Evolutionary conservation across 2,888 invertebrate species (phyloP).

Genomic region (Apantesis nais): DNA sequence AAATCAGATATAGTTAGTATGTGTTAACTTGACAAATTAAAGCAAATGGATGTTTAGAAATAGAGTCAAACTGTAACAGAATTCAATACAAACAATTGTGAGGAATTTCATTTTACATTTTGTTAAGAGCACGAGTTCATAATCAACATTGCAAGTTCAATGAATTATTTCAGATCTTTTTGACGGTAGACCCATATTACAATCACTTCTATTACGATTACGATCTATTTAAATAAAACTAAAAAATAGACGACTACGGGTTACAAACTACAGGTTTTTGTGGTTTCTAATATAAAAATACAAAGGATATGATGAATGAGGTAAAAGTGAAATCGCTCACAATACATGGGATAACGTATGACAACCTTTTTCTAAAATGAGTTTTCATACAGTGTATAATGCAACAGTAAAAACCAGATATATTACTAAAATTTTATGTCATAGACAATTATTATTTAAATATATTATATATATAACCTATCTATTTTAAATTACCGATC

Average conservation of each 20-base stretch:
- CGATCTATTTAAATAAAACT: too few relatives aligned
- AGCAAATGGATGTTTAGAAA: background rate
- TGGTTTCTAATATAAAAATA: too few relatives aligned
- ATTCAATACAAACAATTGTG: background rate
- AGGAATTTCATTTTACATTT: background rate
- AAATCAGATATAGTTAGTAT: background rate
- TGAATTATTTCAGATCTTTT: background rate
- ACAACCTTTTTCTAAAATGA: background rate
- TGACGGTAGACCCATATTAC: background rate
- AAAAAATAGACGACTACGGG: too few relatives aligned
- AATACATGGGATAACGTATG: background rate
- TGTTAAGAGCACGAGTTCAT: background rate
- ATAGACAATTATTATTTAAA: background rate
- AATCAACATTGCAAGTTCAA: too few relatives aligned
- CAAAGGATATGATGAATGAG: too few relatives aligned
- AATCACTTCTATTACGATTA: too few relatives aligned
- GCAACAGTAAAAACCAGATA: background rate
- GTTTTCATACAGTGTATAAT: background rate
- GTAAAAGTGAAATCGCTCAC: too few relatives aligned
- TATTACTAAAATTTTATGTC: background rate
- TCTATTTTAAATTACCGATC: too few relatives aligned
- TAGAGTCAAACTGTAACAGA: background rate
- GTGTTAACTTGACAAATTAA: slow-evolving; percentile 3
- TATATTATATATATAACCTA: too few relatives aligned
- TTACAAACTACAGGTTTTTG: too few relatives aligned